phyloP scores from a whole-genome alignment of 2,113 vertebrate genomes.

The Lycaon pictus region DNA sequence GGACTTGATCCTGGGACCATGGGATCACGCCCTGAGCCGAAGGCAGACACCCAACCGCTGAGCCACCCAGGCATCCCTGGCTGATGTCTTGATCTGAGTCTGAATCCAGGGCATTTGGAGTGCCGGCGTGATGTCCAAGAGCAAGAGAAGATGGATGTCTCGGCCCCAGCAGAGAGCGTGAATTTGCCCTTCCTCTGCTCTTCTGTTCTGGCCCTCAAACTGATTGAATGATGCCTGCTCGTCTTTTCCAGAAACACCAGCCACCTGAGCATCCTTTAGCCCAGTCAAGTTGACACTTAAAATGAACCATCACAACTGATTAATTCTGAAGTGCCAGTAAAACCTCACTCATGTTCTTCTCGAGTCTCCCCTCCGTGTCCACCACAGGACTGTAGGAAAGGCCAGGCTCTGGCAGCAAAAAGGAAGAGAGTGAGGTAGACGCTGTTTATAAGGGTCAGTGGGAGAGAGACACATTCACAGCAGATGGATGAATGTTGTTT shows the following conservation, averaged over 20 bases:
- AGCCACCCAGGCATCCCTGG: no score
- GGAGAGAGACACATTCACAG: background rate
- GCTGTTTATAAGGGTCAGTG: background rate
- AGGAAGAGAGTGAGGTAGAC: background rate
- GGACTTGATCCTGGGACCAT: no score
- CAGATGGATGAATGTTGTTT: background rate
- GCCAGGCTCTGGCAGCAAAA: background rate
- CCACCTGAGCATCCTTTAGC: background rate
- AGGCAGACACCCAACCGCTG: no score
- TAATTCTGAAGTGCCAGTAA: background rate
- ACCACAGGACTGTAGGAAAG: background rate
- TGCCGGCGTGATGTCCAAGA: background rate
- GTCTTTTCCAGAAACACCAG: background rate
- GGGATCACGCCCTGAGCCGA: no score
- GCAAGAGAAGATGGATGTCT: background rate
- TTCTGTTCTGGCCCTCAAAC: fast-evolving
- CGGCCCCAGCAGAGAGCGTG: background rate
- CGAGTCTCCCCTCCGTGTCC: background rate
- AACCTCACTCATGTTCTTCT: background rate
- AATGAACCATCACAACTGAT: background rate
- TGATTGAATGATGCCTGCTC: background rate
- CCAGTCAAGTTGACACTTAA: background rate
- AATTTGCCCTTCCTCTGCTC: background rate
- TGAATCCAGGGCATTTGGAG: background rate
- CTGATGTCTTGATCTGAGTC: background rate